A percentile compares a stretch with the other conserved stretches of the same genome.
Evolutionary conservation across 2,113 vertebrate species (phyloP).

Genomic region (Thalassoma bifasciatum): DNA sequence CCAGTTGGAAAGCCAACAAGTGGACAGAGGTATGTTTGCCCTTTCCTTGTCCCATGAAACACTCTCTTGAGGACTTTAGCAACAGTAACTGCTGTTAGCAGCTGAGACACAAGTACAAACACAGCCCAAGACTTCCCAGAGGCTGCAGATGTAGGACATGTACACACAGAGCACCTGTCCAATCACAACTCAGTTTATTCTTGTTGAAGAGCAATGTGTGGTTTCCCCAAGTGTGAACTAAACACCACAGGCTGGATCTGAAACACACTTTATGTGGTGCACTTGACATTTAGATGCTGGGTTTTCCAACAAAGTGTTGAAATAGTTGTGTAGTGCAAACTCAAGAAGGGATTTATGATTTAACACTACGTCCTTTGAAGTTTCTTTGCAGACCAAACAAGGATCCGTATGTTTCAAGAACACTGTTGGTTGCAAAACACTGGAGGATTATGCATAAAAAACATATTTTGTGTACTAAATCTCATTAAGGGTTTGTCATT

Average conservation of each 20-base stretch:
- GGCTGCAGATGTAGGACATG: slow-evolving; percentile 62
- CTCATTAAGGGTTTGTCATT: not conserved
- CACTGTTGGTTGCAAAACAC: not conserved
- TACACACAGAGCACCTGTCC: slow-evolving; percentile 67
- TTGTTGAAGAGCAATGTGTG: slow-evolving; percentile 43
- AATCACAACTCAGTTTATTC: slow-evolving; percentile 66
- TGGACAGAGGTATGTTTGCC: slow-evolving; percentile 89
- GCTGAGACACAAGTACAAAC: slow-evolving; percentile 52
- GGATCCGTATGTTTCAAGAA: not conserved
- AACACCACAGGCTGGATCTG: slow-evolving; percentile 55
- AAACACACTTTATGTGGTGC: slow-evolving; percentile 47
- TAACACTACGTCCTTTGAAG: slow-evolving; percentile 11
- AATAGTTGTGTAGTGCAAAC: slow-evolving; percentile 5
- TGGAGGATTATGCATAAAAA: not conserved
- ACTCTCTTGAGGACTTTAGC: slow-evolving; percentile 11
- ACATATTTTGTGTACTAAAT: not conserved
- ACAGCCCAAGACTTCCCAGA: slow-evolving; percentile 22
- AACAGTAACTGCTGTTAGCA: slow-evolving; percentile 30
- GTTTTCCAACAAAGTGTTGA: slow-evolving; percentile 19
- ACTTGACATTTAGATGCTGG: slow-evolving; percentile 39
- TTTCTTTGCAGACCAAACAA: slow-evolving; percentile 37
- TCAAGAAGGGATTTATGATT: not conserved
- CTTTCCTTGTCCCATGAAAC: slow-evolving; percentile 31
- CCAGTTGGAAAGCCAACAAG: slow-evolving; percentile 89
- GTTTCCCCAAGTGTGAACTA: slow-evolving; percentile 53